Evolutionary conservation across 64 coral and sea anemone genomes (phyloP), one percentile per base, ranked within the genome.

Genomic region (Porites lutea): DNA sequence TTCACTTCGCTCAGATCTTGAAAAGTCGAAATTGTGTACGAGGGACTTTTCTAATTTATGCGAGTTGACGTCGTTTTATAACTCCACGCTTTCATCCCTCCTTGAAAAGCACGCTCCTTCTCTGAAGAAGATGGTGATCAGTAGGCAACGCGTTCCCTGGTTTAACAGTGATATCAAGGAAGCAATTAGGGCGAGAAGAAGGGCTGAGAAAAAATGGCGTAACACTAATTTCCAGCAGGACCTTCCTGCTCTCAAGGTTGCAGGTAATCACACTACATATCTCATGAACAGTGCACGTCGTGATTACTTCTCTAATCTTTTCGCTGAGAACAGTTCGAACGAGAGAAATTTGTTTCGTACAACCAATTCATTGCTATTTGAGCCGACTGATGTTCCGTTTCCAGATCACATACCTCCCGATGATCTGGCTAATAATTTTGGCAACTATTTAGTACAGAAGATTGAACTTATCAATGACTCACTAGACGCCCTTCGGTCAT

Each of bases 151-250:
- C 71, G 27, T 75, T 23, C 85, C 85, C n/a, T 88, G 85, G 85
- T 88, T 88, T 75, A 88, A 88, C 70, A 71, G 52, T 88, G 85
- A 88, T n/a, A 88, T 88, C 60, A 88, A 88, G 70, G 11, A n/a
- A 53, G 63, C 83, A 23, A 69, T 87, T 52, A 87, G 64, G 68
- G 21, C 47, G 53, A 87, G 66, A 50, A 47, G 48, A 67, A 87
- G 72, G 68, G 83, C 83, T 47, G 65, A 87, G 48, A 87, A 15
- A 45, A 71, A 72, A 72, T 87, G 83, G 83, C 63, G 83, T 49
- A 53, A 19, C 12, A 71, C 85, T 58, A 87, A 53, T 70, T 86
- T 63, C 59, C 59, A 71, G 11, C 59, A 71, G 51, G 66, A 87
- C 68, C 51, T 87, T 72, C 8, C 37, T 19, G 50, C 64, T 87